Conservation (phyloP, 2,888 invertebrate species). For the Acronicta aceris region DNA sequence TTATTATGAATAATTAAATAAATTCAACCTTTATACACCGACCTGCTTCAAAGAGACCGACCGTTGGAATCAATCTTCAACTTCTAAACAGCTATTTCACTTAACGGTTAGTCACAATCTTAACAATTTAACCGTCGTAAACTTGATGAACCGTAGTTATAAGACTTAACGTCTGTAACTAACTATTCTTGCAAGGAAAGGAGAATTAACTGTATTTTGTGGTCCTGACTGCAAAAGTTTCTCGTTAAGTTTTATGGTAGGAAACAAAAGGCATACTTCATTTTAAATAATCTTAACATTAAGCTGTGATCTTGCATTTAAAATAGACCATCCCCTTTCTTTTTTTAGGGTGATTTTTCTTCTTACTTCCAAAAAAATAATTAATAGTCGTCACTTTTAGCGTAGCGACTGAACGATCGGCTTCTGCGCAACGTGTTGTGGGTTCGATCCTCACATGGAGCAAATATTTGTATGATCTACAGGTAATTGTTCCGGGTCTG, state of each 20-base stretch:
- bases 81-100: not conserved
- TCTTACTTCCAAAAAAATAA: too few species aligned
- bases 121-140: slow-evolving; percentile 30
- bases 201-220: slow-evolving; percentile 22
- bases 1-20: not conserved
- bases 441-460: too few species aligned
- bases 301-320: slow-evolving; percentile 17
- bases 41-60: not conserved
- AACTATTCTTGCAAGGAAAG: slow-evolving; percentile 17
- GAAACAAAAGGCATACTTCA: slow-evolving; percentile 3
- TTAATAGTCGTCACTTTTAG: too few species aligned
- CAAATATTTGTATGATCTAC: too few species aligned
- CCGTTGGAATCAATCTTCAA: not conserved
- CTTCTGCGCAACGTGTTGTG: too few species aligned
- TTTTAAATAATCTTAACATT: slow-evolving; percentile 18
- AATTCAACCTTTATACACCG: not conserved
- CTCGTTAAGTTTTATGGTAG: slow-evolving; percentile 17
- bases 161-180: slow-evolving; percentile 18
- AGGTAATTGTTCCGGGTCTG: too few species aligned
- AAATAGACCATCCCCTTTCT: too few species aligned
- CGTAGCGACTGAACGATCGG: too few species aligned
- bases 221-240: slow-evolving; percentile 1
- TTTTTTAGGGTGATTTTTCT: too few species aligned
- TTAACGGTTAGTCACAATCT: slow-evolving; percentile 14
- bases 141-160: slow-evolving; percentile 28